Conservation (phyloP, 2,113 vertebrate genomes). For the Rhipidura dahli region DNA sequence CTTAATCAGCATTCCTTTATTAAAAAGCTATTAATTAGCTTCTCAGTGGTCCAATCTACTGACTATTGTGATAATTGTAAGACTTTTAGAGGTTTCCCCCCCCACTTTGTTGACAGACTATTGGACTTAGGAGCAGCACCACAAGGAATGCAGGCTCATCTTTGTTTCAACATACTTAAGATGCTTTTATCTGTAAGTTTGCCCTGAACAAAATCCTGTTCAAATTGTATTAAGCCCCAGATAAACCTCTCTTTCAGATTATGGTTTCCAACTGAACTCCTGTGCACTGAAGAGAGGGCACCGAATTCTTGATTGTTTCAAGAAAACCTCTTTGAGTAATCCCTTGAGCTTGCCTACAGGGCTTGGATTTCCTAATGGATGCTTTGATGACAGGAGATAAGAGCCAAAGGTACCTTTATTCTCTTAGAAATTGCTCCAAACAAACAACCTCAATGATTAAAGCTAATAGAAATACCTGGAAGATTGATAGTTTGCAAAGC, state of each 20-base stretch:
- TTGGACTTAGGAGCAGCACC: constrained; percentile 35
- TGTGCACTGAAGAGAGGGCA: constrained; percentile 58
- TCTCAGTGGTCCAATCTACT: not conserved
- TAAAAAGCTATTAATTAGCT: constrained; percentile 52
- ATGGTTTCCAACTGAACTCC: constrained; percentile 56
- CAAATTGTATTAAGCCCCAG: constrained; percentile 65
- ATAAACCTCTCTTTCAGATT: constrained; percentile 73
- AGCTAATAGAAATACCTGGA: constrained; percentile 80
- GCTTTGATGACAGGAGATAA: constrained; percentile 85
- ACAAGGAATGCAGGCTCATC: constrained; percentile 32
- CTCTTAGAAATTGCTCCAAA: constrained; percentile 81
- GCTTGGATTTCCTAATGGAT: constrained; percentile 80
- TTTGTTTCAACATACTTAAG: constrained; percentile 64
- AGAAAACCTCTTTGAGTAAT: constrained; percentile 78
- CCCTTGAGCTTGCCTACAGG: constrained; percentile 77
- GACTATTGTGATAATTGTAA: constrained; percentile 24
- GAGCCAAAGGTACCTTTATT: constrained; percentile 81
- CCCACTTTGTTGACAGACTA: not conserved
- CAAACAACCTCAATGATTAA: constrained; percentile 82
- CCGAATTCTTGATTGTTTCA: constrained; percentile 70
- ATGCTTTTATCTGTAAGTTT: constrained; percentile 67
- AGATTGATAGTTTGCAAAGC: constrained; percentile 80
- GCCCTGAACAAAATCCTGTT: constrained; percentile 74
- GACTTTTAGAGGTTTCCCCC: not conserved
- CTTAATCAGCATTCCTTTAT: constrained; percentile 33